Evolutionary conservation across 2,113 vertebrate genomes (phyloP).

Genomic region (Psophia crepitans): DNA sequence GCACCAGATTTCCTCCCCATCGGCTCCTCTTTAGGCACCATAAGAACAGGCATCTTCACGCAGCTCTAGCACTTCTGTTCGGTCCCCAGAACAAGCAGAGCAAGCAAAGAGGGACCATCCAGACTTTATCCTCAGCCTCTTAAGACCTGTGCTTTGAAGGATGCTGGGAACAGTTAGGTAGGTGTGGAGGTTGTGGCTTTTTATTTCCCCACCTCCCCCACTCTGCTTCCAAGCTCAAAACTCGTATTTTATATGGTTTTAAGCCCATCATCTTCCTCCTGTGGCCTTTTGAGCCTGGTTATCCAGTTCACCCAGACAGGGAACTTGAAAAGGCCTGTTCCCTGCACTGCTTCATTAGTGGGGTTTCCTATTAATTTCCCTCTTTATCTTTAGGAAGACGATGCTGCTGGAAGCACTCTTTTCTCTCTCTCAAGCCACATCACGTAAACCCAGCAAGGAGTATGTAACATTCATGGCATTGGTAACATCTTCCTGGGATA

Average conservation of each 20-base stretch:
- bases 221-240: not conserved
- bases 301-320: not conserved
- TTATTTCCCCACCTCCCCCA: not conserved
- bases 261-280: not conserved
- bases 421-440: not conserved
- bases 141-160: not conserved
- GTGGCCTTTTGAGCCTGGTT: not conserved
- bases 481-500: not conserved
- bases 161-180: not conserved
- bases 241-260: not conserved
- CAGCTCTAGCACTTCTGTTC: not conserved
- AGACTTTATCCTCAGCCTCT: not conserved
- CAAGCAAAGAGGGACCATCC: not conserved
- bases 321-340: not conserved
- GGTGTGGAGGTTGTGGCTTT: not conserved
- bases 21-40: not conserved
- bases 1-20: not conserved
- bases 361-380: not conserved
- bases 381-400: not conserved
- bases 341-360: not conserved
- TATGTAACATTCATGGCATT: not conserved
- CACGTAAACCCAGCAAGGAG: not conserved
- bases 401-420: not conserved
- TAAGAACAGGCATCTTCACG: not conserved
- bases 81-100: not conserved